Evolutionary conservation across 2,888 invertebrate species (phyloP), one percentile per base, ranked within the genome.

Genomic region (Limulus polyphemus): DNA sequence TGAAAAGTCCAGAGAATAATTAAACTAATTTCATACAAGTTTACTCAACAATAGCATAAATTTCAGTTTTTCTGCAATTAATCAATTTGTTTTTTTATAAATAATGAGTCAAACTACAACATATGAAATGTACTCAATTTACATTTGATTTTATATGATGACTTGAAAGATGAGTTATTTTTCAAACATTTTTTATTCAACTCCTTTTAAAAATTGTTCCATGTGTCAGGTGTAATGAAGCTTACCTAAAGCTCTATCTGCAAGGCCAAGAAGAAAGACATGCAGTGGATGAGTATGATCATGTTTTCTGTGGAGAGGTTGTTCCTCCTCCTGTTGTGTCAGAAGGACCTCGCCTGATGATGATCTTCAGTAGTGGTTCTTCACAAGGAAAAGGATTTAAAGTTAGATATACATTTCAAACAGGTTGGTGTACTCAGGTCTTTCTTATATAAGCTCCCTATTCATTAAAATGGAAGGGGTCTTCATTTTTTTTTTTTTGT

Each of bases 351-450:
- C 82, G 94, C 58, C 83, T 97, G 67, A 90, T 94, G 56, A 88
- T 97, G 85, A 90, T 94, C 58, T 94, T 97, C 78, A 91, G 91
- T 77, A 92, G 92, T 60, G 93, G 93, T 3, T 90, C 92, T 73
- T 80, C 86, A 62, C 89, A 88, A 77, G 95, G 94, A 11, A 82
- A 86, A 57, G 93, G 94, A 62, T 94, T 95, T 76, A 92, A 93
- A 76, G 90, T 90, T 70, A 84, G 83, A 77, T 91, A 87, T 76
- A 83, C 84, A 57, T 90, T 90, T 77, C 85, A 88, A 80, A 87
- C 88, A 78, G 88, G 88, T 88, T 66, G 61, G 67, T 14, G 49
- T 48, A 63, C 11, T 11, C 50, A 11, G 11, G 51, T 14, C 3
- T 14, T 14, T 14, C 51, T 32, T 32, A 32, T 32, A 32, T 32